These are phyloP conservation scores for Lophura nycthemera DNA, from an alignment of 2,113 vertebrate genomes.

Conservation along the genomic window DNA sequence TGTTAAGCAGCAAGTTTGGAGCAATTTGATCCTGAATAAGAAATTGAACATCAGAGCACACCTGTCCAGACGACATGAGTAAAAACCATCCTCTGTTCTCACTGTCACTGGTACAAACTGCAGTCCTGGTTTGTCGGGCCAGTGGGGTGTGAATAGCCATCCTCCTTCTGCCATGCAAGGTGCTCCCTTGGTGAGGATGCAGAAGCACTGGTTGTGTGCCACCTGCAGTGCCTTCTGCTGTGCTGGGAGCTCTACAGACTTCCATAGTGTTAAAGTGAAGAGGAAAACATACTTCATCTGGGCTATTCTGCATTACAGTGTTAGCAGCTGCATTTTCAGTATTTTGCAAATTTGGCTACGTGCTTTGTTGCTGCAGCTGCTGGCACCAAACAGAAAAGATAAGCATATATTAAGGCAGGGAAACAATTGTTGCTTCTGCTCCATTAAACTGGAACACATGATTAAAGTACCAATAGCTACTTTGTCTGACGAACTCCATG, in stretches of 20 bases:
- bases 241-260: not conserved
- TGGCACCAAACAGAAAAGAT: not conserved
- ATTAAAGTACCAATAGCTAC: slow-evolving; percentile 27
- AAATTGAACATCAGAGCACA: not conserved
- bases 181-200: not conserved
- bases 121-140: not conserved
- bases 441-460: not conserved
- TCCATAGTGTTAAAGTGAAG: not conserved
- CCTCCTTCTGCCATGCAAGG: not conserved
- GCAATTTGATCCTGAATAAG: not conserved
- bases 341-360: not conserved
- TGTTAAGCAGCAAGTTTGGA: not conserved
- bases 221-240: not conserved
- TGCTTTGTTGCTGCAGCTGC: not conserved
- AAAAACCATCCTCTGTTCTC: not conserved
- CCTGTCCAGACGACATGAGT: not conserved
- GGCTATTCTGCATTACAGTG: not conserved
- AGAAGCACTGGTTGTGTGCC: not conserved
- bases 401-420: not conserved
- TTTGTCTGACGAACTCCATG: not conserved
- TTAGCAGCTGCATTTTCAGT: not conserved
- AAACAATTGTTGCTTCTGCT: slow-evolving; percentile 5
- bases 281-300: not conserved
- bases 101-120: not conserved
- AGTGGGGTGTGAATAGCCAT: not conserved